Conservation (phyloP, 2,888 invertebrate species). For the Bembecia ichneumoniformis region DNA sequence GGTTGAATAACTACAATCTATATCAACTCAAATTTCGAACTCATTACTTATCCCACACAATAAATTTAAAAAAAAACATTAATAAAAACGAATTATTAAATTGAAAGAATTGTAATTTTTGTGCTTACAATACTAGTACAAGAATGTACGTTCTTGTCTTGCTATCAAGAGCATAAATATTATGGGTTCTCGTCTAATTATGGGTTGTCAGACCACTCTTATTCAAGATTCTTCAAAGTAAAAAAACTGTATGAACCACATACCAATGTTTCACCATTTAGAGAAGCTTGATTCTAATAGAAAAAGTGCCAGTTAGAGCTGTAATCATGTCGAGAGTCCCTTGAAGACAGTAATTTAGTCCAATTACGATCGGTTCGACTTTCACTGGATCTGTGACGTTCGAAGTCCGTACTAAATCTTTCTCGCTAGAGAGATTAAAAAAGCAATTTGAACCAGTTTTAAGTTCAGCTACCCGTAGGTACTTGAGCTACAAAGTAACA, state of each 20-base stretch:
- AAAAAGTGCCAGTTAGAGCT: conserved; percentile 23
- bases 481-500: background rate
- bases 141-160: no score
- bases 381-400: conserved; percentile 22
- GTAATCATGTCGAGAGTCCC: conserved; percentile 24
- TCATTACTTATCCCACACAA: no score
- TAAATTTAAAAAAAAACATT: no score
- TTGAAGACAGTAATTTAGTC: conserved; percentile 30
- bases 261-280: background rate
- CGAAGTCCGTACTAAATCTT: conserved; percentile 20
- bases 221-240: background rate
- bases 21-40: no score
- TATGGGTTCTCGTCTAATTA: background rate
- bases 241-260: background rate
- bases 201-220: background rate
- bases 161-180: background rate
- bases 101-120: no score
- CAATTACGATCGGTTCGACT: conserved; percentile 31
- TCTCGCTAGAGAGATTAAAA: conserved; percentile 21
- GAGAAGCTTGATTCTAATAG: conserved; percentile 13
- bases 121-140: no score
- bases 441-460: conserved; percentile 7
- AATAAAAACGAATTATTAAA: no score
- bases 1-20: no score
- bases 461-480: background rate